Percentiles rank a stretch among this genome's conserved stretches.
phyloP scores from a whole-genome alignment of 1,140 invertebrate species.

The Meteorus sp. region DNA sequence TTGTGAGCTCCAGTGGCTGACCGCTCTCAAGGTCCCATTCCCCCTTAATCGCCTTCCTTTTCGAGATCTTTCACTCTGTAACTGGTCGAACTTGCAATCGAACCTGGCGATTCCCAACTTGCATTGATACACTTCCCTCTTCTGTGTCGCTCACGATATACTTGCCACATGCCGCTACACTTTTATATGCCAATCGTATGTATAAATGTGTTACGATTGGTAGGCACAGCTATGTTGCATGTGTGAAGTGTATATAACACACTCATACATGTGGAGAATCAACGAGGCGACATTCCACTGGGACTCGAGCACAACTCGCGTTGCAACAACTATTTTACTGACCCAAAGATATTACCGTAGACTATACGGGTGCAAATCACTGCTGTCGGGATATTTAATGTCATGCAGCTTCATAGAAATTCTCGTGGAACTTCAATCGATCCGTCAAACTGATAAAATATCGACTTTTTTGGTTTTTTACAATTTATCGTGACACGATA shows the following conservation, averaged over 20 bases:
- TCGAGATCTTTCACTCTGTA: slow-evolving; percentile 49
- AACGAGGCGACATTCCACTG: slow-evolving; percentile 41
- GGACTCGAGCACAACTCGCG: slow-evolving; percentile 25
- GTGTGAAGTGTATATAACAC: background rate
- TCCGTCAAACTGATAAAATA: too few relatives aligned
- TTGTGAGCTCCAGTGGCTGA: slow-evolving; percentile 44
- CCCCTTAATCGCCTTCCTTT: slow-evolving; percentile 48
- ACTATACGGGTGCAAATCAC: slow-evolving; percentile 30
- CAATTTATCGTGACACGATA: too few relatives aligned
- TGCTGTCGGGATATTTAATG: slow-evolving; percentile 19
- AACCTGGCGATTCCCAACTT: slow-evolving; percentile 28
- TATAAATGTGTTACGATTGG: slow-evolving; percentile 12
- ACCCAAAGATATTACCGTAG: slow-evolving; percentile 46
- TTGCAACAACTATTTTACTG: slow-evolving; percentile 41
- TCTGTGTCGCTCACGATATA: background rate
- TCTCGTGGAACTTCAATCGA: background rate
- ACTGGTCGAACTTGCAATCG: slow-evolving; percentile 41
- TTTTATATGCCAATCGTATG: slow-evolving; percentile 13
- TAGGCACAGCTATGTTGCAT: slow-evolving; percentile 7
- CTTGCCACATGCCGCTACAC: slow-evolving; percentile 19
- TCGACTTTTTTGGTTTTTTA: too few relatives aligned
- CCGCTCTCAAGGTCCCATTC: slow-evolving; percentile 53
- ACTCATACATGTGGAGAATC: slow-evolving; percentile 21
- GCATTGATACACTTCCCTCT: slow-evolving; percentile 11
- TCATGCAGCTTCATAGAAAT: slow-evolving; percentile 5